A percentile compares a stretch with the other conserved stretches of the same genome.
These are phyloP conservation scores for Eidolon dupreanum DNA, from an alignment of 2,797 vertebrate genomes.

Conservation along the genomic window DNA sequence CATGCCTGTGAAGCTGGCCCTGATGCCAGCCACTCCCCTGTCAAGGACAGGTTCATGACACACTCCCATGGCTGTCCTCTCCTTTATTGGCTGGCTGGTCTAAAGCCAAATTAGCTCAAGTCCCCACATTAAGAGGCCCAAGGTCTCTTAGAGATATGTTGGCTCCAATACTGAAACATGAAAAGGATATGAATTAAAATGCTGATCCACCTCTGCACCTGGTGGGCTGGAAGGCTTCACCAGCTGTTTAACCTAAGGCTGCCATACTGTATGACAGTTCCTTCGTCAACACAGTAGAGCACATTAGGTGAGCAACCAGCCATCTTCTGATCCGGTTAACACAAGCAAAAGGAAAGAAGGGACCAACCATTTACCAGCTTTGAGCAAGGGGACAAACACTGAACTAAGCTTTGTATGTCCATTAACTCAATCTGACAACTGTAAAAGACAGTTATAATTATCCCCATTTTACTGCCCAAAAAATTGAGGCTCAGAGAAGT, in stretches of 20 bases:
- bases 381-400: neutral
- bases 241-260: neutral
- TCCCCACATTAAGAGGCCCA: neutral
- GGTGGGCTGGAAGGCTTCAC: neutral
- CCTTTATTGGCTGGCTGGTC: neutral
- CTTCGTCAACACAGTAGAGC: neutral
- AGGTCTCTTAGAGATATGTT: neutral
- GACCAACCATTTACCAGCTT: neutral
- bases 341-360: neutral
- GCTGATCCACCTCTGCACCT: neutral
- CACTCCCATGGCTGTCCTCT: neutral
- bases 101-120: neutral
- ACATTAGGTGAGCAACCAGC: neutral
- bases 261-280: neutral
- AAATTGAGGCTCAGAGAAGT: neutral
- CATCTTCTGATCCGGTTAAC: neutral
- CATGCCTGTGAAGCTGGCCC: neutral
- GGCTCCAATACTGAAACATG: neutral
- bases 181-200: neutral
- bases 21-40: neutral
- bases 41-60: neutral
- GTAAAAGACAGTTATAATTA: neutral
- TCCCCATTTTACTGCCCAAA: neutral
- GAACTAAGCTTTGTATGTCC: neutral
- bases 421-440: neutral